A percentile compares a stretch with the other conserved stretches of the same genome.
Conservation (phyloP, 1,140 invertebrate species). For the Globodera rostochiensis region DNA sequence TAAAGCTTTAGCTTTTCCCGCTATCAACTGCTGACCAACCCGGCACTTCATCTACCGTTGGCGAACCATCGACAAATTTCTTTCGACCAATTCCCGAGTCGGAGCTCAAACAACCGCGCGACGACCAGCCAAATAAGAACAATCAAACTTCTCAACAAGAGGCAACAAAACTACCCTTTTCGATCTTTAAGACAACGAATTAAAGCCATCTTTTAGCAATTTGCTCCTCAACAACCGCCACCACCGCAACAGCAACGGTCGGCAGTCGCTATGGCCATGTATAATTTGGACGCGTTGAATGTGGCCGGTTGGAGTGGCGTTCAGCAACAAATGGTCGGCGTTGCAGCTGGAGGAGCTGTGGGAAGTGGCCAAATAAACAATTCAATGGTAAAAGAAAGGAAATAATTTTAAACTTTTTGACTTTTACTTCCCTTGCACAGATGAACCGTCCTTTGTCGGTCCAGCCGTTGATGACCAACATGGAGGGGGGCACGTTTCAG, state of each 20-base stretch:
- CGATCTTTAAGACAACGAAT: not conserved
- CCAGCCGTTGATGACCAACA: constrained; percentile 24
- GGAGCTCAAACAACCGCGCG: not conserved
- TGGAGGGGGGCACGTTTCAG: constrained; percentile 7
- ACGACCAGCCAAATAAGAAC: not conserved
- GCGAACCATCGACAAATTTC: constrained; percentile 22
- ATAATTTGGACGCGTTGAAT: constrained; percentile 31
- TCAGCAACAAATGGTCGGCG: not conserved
- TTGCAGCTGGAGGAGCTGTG: not conserved
- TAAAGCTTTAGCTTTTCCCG: constrained; percentile 15
- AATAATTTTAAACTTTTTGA: not conserved
- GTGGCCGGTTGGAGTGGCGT: constrained; percentile 24
- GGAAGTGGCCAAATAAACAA: not conserved
- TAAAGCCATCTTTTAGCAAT: not conserved
- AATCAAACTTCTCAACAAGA: constrained; percentile 1
- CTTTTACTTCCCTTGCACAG: not conserved
- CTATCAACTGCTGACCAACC: not conserved
- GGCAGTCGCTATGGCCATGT: not conserved
- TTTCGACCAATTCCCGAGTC: constrained; percentile 32
- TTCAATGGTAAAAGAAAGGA: not conserved
- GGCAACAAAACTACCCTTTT: constrained; percentile 1
- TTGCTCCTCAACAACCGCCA: constrained; percentile 20
- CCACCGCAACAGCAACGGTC: constrained; percentile 22
- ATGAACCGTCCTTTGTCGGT: constrained; percentile 20
- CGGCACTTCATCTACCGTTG: not conserved